Conservation (phyloP, 2,113 vertebrate genomes). For the Archilochus colubris region DNA sequence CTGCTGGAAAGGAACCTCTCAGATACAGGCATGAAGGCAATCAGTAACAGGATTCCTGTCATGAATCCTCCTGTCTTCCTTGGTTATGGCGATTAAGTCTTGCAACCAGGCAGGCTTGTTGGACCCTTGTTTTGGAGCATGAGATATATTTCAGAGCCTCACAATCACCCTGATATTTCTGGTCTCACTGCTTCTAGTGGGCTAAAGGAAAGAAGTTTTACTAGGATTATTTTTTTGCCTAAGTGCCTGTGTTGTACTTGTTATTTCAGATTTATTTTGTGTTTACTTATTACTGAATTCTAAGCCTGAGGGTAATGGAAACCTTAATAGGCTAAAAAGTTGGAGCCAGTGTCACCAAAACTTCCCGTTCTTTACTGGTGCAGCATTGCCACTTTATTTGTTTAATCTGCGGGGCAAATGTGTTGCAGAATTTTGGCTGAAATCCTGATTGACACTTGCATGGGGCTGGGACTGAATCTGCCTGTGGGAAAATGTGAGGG, state of each 20-base stretch:
- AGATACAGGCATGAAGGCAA: background rate
- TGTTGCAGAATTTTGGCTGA: constrained; percentile 6
- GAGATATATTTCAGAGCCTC: background rate
- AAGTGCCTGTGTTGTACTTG: constrained; percentile 38
- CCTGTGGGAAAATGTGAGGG: background rate
- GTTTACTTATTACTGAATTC: constrained; percentile 47
- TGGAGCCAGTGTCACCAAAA: constrained; percentile 38
- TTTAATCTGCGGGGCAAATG: constrained; percentile 24
- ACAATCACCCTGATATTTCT: background rate
- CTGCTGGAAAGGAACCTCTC: background rate
- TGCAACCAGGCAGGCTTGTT: background rate
- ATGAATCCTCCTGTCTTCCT: background rate
- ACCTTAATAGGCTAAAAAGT: constrained; percentile 41
- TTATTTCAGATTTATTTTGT: constrained; percentile 60
- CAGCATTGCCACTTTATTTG: constrained; percentile 10
- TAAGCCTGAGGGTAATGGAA: constrained; percentile 44
- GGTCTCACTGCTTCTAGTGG: background rate
- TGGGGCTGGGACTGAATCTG: background rate
- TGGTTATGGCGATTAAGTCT: background rate
- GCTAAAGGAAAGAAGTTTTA: constrained; percentile 27
- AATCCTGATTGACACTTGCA: background rate
- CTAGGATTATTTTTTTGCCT: constrained; percentile 21
- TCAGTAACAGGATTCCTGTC: background rate
- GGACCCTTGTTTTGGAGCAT: background rate
- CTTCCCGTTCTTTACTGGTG: constrained; percentile 42